These are phyloP conservation scores for Otolemur crassicaudatus DNA, from an alignment of 2,797 vertebrate genomes.

Conservation along the genomic window DNA sequence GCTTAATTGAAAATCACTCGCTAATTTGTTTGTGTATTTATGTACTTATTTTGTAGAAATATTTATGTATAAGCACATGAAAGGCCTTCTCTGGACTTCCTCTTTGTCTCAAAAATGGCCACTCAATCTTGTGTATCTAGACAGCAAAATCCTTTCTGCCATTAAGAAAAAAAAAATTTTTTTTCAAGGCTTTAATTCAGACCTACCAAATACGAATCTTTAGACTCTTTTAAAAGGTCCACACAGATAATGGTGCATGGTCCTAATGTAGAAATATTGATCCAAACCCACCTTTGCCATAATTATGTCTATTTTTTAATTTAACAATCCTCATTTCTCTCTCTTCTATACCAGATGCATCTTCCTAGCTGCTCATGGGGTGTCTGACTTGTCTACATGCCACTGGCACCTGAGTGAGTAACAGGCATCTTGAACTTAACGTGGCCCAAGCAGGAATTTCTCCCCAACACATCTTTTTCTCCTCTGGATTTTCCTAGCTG, in stretches of 20 bases:
- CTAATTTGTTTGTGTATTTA: not conserved
- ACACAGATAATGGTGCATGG: not conserved
- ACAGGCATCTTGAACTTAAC: not conserved
- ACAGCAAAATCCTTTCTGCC: not conserved
- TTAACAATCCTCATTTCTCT: not conserved
- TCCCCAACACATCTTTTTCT: not conserved
- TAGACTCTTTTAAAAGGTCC: not conserved
- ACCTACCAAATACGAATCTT: not conserved
- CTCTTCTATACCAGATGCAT: not conserved
- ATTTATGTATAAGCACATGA: not conserved
- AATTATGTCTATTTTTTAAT: conserved; percentile 27
- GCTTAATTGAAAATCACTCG: not conserved
- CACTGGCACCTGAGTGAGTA: not conserved
- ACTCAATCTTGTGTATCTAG: not conserved
- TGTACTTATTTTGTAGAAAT: not conserved
- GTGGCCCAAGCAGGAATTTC: not conserved
- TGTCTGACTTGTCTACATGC: not conserved
- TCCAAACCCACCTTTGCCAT: not conserved
- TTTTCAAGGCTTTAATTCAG: not conserved
- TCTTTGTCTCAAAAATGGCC: not conserved
- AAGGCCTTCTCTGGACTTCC: not conserved
- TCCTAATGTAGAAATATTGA: not conserved
- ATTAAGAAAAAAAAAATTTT: not conserved
- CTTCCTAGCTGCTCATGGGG: not conserved
- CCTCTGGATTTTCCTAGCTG: not conserved